Percentiles rank a stretch among this genome's conserved stretches.
Evolutionary conservation across 2,797 vertebrate genomes (phyloP).

Genomic region (Cyprinodon diabolis): DNA sequence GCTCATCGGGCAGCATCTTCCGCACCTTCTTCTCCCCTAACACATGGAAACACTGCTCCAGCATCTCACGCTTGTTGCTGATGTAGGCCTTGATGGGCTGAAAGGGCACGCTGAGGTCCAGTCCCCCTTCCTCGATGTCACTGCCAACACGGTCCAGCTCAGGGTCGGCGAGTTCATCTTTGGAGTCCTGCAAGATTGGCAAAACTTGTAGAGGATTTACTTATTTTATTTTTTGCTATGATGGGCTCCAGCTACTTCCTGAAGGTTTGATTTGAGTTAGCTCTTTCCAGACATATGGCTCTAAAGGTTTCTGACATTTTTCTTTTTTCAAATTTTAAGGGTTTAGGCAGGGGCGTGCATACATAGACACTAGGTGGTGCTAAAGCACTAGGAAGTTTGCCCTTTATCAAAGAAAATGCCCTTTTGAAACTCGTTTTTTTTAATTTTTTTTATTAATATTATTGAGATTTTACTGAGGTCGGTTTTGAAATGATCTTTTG

Average conservation of each 20-base stretch:
- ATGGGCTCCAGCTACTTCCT: too few species aligned
- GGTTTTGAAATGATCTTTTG: too few species aligned
- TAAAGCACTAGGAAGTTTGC: too few species aligned
- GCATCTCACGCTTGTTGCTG: conserved; percentile 89
- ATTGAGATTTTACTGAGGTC: too few species aligned
- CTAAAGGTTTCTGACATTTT: not conserved
- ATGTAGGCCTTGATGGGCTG: conserved; percentile 92
- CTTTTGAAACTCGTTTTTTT: too few species aligned
- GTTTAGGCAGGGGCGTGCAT: too few species aligned
- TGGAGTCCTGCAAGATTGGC: conserved; percentile 71
- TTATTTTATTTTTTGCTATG: too few species aligned
- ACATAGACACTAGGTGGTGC: too few species aligned
- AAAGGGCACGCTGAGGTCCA: conserved; percentile 88
- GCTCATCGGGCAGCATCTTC: conserved; percentile 94
- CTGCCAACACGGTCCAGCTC: conserved; percentile 87
- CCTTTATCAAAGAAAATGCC: too few species aligned
- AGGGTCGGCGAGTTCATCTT: conserved; percentile 76
- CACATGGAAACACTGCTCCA: conserved; percentile 92
- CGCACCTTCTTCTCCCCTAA: conserved; percentile 92
- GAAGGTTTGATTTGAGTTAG: too few species aligned
- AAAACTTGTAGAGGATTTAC: not conserved
- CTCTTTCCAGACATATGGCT: not conserved
- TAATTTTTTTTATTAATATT: too few species aligned
- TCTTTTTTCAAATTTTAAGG: not conserved
- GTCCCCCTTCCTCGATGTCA: conserved; percentile 94